Base-by-base conservation (phyloP, 2,113 vertebrate genomes). In the Coryphaenoides rupestris region DNA sequence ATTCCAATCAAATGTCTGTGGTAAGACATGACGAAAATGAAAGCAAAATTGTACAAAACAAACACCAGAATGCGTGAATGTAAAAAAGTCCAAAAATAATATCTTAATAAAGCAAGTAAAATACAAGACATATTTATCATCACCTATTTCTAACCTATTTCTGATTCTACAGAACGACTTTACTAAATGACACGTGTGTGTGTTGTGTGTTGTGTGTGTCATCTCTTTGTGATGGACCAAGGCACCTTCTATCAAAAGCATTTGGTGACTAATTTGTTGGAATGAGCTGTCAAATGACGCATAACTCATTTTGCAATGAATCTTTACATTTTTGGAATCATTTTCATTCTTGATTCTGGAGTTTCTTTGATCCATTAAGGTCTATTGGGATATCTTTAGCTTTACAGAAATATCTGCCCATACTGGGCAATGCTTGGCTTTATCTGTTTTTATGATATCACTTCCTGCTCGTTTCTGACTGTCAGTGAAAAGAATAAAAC, bases 1-100 rank as follows among this genome's bases (percentile, higher is more conserved):
- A 58, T 52, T 63, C 46, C 63, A 54, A 28, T 69, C 47, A 19
- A 66, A 65, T 60, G 76, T 77, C 68, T 84, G 78, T 81, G 80
- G 73, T 80, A 72, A 74, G 75, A 84, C n/a, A n/a, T n/a, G 70
- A 74, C 82, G 79, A 86, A 46, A 63, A 76, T 76, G 68, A 74
- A 66, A 63, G 9, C 9, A 12, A 13, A 7, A 7, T 40, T 40
- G 9, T 40, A 40, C 33, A 40, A 22, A 54, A 19, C 15, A 50
- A 50, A 21, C 72, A 75, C 80, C 80, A 63, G 66, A 80, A 67
- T 68, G 74, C 76, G 82, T 76, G 72, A 70, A 75, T 77, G 77
- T 70, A 82, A 81, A 50, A 47, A n/a, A 55, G 58, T 83, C 70
- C 60, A 75, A 74, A 40, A 80, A 75, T 2, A 2, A 55, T n/a